Evolutionary conservation across 1,140 invertebrate genomes (phyloP).

Genomic region (Solenopsis invicta): DNA sequence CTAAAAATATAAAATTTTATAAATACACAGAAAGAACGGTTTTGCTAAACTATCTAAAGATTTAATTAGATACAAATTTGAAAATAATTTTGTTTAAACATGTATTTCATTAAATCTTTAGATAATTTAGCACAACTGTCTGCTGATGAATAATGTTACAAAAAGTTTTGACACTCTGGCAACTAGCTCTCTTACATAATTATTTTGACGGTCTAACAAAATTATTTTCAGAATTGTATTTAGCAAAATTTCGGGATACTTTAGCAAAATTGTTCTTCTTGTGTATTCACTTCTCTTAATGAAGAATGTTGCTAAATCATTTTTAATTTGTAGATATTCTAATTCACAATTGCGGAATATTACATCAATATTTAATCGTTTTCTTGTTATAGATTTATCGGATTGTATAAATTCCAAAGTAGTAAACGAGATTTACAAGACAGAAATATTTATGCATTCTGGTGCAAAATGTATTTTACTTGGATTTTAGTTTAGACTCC

Average conservation of each 20-base stretch:
- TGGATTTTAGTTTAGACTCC: neutral
- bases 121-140: too few species aligned
- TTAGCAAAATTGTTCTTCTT: too few species aligned
- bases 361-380: neutral
- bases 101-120: too few species aligned
- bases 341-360: neutral
- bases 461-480: neutral
- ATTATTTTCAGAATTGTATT: too few species aligned
- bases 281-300: neutral
- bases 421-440: neutral
- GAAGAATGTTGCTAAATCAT: neutral
- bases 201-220: too few species aligned
- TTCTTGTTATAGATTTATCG: neutral
- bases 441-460: neutral
- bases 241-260: too few species aligned
- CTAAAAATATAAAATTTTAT: neutral
- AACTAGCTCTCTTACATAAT: too few species aligned
- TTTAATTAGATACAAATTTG: too few species aligned
- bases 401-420: neutral
- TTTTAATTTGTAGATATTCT: neutral
- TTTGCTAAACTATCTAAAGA: too few species aligned
- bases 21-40: neutral
- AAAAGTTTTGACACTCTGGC: too few species aligned
- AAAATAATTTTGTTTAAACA: too few species aligned
- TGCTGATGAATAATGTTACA: too few species aligned